Evolutionary conservation across 2,797 vertebrate genomes (phyloP).

Genomic region (Pagetopsis macropterus): DNA sequence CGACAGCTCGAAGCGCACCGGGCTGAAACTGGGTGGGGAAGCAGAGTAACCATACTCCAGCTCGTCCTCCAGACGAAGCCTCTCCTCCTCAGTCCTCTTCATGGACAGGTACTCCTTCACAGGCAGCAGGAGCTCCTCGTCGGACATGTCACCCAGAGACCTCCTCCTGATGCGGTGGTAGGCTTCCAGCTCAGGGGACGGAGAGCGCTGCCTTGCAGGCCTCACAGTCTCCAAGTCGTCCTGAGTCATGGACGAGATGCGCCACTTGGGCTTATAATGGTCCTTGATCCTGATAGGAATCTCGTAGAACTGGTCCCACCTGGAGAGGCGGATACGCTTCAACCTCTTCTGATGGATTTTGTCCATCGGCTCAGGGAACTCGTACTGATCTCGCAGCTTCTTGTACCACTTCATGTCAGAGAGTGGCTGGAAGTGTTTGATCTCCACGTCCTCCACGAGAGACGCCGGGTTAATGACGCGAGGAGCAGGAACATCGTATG

Average conservation of each 20-base stretch:
- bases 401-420: constrained; percentile 99
- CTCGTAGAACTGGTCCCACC: constrained; percentile 99
- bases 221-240: constrained; percentile 97
- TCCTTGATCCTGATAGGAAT: constrained; percentile 96
- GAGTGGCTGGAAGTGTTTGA: constrained; percentile 96
- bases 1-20: constrained; percentile 93
- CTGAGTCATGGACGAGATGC: constrained; percentile 90
- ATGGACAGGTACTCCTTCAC: constrained; percentile 95
- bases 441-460: constrained; percentile 92
- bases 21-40: constrained; percentile 94
- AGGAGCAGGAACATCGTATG: constrained; percentile 91
- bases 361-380: constrained; percentile 97
- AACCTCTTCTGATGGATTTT: constrained; percentile 91
- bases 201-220: constrained; percentile 89
- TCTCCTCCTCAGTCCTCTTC: constrained; percentile 96
- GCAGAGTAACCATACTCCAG: constrained; percentile 94
- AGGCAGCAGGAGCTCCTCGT: constrained; percentile 95
- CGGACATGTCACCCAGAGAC: constrained; percentile 94
- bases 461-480: constrained; percentile 83
- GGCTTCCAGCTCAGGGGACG: constrained; percentile 91
- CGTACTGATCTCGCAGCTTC: constrained; percentile 94
- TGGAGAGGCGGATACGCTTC: constrained; percentile 96
- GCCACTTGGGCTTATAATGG: constrained; percentile 96
- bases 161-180: constrained; percentile 91
- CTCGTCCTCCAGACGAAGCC: constrained; percentile 94